Evolutionary conservation across 2,113 vertebrate genomes (phyloP).

Genomic region (Elgaria multicarinata): DNA sequence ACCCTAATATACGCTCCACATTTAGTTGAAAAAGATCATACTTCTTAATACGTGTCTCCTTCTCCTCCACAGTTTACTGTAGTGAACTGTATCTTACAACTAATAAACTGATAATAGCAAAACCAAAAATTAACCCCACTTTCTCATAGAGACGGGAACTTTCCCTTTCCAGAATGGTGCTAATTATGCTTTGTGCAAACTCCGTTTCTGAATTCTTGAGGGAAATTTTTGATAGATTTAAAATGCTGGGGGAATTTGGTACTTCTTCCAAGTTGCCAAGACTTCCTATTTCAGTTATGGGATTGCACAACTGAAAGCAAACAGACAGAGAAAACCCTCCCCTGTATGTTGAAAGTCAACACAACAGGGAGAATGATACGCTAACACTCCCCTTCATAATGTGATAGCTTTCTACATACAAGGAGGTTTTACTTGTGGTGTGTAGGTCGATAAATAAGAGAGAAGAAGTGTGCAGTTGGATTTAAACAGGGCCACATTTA

Average conservation of each 20-base stretch:
- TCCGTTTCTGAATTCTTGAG: too few relatives aligned
- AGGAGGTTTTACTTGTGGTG: neutral
- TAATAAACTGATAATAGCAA: neutral
- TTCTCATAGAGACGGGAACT: neutral
- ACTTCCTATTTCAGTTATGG: neutral
- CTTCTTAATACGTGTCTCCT: neutral
- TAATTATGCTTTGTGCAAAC: neutral
- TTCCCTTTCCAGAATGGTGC: neutral
- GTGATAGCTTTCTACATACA: neutral
- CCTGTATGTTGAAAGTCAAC: neutral
- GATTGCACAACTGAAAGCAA: neutral
- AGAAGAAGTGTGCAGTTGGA: too few relatives aligned
- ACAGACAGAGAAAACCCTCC: neutral
- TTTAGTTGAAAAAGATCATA: neutral
- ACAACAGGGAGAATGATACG: neutral
- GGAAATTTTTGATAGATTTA: neutral
- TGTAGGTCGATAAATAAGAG: too few relatives aligned
- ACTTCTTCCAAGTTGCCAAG: neutral
- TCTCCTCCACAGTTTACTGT: neutral
- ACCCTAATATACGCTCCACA: neutral
- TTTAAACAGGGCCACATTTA: too few relatives aligned
- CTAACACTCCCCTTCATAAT: neutral
- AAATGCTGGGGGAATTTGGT: neutral
- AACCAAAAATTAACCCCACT: slow-evolving; percentile 22
- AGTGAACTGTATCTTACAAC: neutral